phyloP scores from a whole-genome alignment of 2,888 invertebrate genomes.

The Hypercompe scribonia region DNA sequence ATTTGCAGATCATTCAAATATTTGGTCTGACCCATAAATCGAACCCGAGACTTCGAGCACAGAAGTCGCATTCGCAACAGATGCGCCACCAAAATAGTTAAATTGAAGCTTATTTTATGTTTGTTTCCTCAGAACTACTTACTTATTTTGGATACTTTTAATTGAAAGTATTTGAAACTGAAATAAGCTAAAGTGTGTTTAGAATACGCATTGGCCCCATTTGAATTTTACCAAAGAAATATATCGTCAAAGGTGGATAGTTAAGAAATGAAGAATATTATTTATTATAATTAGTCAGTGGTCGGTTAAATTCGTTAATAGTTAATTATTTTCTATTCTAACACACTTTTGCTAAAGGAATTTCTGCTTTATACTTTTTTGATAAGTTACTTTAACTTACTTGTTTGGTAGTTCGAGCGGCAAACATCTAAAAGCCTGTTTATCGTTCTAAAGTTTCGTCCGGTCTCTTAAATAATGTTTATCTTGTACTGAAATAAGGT shows the following conservation, averaged over 20 bases:
- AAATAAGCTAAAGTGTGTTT: too few relatives aligned
- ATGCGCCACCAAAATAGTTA: too few relatives aligned
- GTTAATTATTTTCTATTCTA: not conserved
- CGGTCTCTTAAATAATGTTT: not conserved
- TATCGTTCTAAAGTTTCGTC: not conserved
- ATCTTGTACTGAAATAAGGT: not conserved
- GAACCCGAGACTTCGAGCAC: too few relatives aligned
- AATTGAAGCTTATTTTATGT: not conserved
- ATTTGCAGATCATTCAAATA: too few relatives aligned
- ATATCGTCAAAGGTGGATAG: too few relatives aligned
- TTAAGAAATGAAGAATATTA: not conserved
- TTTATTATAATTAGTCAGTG: not conserved
- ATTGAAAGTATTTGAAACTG: too few relatives aligned
- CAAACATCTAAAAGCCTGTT: not conserved
- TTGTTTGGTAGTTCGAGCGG: not conserved
- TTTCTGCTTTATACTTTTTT: not conserved
- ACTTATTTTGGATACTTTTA: not conserved
- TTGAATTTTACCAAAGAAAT: too few relatives aligned
- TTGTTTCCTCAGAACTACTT: not conserved
- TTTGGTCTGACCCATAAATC: too few relatives aligned
- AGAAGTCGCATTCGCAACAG: too few relatives aligned
- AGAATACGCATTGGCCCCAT: too few relatives aligned
- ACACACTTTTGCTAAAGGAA: not conserved
- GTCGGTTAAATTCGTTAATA: too few relatives aligned
- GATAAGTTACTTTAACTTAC: not conserved